Conservation (phyloP, 2,888 invertebrate genomes). For the Prostheceraeus crozeri region DNA sequence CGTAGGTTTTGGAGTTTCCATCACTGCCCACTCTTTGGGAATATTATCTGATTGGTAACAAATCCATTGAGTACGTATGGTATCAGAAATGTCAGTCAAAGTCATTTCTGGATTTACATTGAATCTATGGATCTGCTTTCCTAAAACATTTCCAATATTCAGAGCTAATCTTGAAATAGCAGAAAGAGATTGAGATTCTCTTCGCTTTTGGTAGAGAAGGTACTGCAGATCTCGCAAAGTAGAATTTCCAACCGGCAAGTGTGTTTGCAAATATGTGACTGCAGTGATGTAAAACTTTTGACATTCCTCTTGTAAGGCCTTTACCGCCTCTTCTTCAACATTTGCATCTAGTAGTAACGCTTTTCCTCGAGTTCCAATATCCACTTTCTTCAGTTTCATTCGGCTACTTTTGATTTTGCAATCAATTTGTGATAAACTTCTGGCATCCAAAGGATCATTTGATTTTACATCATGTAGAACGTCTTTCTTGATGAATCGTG, state of each 20-base stretch:
- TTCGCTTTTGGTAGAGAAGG: not conserved
- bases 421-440: conserved; percentile 13
- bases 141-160: not conserved
- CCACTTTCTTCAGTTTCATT: conserved; percentile 6
- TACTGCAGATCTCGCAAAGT: not conserved
- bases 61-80: conserved; percentile 19
- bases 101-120: not conserved
- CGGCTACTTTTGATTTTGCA: conserved; percentile 9
- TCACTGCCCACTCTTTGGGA: conserved; percentile 3
- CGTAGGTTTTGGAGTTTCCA: not conserved
- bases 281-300: conserved; percentile 10
- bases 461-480: no score
- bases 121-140: not conserved
- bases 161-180: not conserved
- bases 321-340: not conserved
- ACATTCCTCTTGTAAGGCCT: not conserved
- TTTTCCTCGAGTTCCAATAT: conserved; percentile 15
- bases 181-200: conserved; percentile 6
- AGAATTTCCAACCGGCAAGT: not conserved
- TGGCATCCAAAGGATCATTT: conserved; percentile 8
- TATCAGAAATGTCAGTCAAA: conserved; percentile 9
- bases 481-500: no score
- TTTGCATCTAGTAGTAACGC: not conserved
- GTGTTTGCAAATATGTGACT: conserved; percentile 4
- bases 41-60: conserved; percentile 14